Evolutionary conservation across 2,797 vertebrate genomes (phyloP).

Genomic region (Sebastes iracundus): DNA sequence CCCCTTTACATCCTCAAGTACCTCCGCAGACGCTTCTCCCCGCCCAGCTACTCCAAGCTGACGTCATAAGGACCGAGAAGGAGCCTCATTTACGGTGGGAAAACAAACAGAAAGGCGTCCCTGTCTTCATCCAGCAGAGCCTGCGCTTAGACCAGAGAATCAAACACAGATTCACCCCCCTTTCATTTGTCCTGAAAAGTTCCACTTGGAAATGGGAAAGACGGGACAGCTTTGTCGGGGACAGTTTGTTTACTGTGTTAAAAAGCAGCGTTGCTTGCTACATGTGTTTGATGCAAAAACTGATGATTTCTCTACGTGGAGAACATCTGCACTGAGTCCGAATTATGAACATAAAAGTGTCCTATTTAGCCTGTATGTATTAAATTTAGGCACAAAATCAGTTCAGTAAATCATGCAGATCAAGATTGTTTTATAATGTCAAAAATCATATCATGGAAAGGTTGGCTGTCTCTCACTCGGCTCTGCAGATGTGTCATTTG

Average conservation of each 20-base stretch:
- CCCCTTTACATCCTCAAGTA: constrained; percentile 99
- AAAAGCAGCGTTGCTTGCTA: constrained; percentile 10
- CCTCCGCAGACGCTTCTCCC: constrained; percentile 94
- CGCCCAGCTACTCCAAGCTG: constrained; percentile 97
- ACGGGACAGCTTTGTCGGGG: not conserved
- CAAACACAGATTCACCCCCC: constrained; percentile 12
- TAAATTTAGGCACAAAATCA: not conserved
- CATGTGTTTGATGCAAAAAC: constrained; percentile 53
- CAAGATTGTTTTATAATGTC: constrained; percentile 8
- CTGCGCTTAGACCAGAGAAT: constrained; percentile 31
- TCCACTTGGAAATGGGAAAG: not conserved
- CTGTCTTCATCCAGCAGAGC: constrained; percentile 19
- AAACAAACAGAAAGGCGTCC: not conserved
- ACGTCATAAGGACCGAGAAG: constrained; percentile 77
- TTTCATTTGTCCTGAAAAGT: constrained; percentile 33
- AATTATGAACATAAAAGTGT: not conserved
- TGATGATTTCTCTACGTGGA: not conserved
- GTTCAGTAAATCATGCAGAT: not conserved
- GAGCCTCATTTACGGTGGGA: not conserved
- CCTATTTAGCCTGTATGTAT: constrained; percentile 1
- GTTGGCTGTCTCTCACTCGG: not conserved
- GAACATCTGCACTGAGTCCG: constrained; percentile 7
- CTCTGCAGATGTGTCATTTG: not conserved
- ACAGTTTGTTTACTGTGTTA: constrained; percentile 17
- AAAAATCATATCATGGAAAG: not conserved